These are phyloP conservation scores for Baronia brevicornis DNA, from an alignment of 2,888 invertebrate genomes.

Conservation along the genomic window DNA sequence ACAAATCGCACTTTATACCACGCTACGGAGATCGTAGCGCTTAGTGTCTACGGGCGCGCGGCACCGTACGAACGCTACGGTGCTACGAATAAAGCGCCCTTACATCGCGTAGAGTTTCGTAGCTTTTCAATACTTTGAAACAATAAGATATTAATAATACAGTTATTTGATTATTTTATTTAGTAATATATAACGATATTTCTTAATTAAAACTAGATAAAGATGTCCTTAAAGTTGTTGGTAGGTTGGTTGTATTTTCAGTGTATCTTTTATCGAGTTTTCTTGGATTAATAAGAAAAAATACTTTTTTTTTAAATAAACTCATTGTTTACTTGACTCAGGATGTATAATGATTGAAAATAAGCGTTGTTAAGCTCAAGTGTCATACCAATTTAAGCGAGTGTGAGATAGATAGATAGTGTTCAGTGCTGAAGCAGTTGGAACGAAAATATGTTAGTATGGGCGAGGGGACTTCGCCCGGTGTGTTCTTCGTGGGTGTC, in stretches of 20 bases:
- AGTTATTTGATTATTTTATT: too few species aligned
- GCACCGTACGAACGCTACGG: slow-evolving; percentile 41
- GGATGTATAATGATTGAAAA: too few species aligned
- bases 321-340: too few species aligned
- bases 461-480: slow-evolving; percentile 48
- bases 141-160: slow-evolving; percentile 8
- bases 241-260: too few species aligned
- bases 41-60: slow-evolving; percentile 61
- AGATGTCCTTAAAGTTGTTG: too few species aligned
- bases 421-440: slow-evolving; percentile 14
- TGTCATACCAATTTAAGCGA: too few species aligned
- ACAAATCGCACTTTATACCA: slow-evolving; percentile 42
- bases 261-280: too few species aligned
- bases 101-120: slow-evolving; percentile 26
- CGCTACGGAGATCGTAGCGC: slow-evolving; percentile 40
- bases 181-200: too few species aligned
- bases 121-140: too few species aligned
- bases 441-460: slow-evolving; percentile 23
- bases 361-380: too few species aligned
- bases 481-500: slow-evolving; percentile 55
- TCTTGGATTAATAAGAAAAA: too few species aligned
- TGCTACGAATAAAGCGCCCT: slow-evolving; percentile 29
- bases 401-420: not conserved
- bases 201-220: too few species aligned
- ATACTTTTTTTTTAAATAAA: not conserved